Conservation (phyloP, 53 echinoderm and acorn worm genomes). For the Temnopleurus reevesii region DNA sequence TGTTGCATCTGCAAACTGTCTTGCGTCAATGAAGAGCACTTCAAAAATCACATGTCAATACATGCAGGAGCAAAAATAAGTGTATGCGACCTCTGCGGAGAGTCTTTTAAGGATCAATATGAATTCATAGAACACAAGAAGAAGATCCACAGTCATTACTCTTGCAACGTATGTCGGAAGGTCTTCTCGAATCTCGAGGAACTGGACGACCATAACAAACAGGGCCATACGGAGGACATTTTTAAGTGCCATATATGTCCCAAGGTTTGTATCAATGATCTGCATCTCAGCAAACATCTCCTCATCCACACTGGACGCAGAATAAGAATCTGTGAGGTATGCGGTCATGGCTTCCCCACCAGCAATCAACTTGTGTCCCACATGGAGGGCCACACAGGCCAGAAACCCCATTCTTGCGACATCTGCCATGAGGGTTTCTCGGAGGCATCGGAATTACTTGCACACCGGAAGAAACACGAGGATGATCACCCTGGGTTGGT, state of each 20-base stretch:
- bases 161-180: background rate
- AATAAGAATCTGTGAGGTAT: background rate
- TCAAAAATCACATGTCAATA: background rate
- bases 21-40: constrained; percentile 11
- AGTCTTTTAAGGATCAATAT: background rate
- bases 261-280: background rate
- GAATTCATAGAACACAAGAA: background rate
- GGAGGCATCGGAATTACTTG: background rate
- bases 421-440: constrained; percentile 1
- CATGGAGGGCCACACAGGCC: constrained; percentile 15
- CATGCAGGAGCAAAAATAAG: background rate
- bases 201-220: background rate
- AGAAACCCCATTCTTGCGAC: background rate
- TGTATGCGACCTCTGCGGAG: background rate
- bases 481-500: background rate
- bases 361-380: background rate
- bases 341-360: background rate
- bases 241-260: background rate
- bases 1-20: background rate
- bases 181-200: background rate
- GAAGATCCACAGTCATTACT: background rate
- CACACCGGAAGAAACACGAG: background rate
- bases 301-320: background rate
- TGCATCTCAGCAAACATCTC: background rate
- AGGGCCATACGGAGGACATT: background rate